Evolutionary conservation across 2,113 vertebrate species (phyloP), one percentile per base, ranked within the genome.

Genomic region (Physeter macrocephalus): DNA sequence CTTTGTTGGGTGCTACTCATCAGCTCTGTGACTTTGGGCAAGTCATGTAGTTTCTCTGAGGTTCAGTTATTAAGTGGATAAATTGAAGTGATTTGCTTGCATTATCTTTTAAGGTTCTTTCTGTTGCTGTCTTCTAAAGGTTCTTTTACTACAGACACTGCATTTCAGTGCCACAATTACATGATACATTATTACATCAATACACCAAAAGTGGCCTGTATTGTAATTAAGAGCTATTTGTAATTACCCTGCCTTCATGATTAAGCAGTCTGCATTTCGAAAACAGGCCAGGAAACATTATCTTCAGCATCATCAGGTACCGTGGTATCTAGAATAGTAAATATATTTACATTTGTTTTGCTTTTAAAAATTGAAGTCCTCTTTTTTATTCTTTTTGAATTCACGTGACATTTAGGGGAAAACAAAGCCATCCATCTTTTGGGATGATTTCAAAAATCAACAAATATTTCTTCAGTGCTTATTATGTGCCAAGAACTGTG

Each of bases 21-120:
- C 25, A 5, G 10, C 31, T 96, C 14, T 90, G 11, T 92, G 41
- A 78, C 5, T 86, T 88, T 93, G 49, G 46, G 41, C 14, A 81
- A 92, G 36, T 88, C 23, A 57, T 75, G 25, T 23, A 54, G 31
- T 92, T 93, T 84, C 12, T 92, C 59, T 97, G 43, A 17, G 10
- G 29, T 85, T 96, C 34, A 78, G 5, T 67, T 93, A 83, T 82
- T 96, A 96, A 87, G 88, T 94, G 21, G 25, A 27, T 86, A 89
- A 67, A 62, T 25, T 72, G 52, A 96, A 90, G 36, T 72, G 43
- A 71, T 82, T 84, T 57, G 0, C 23, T 81, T 94, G 41, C 27
- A 61, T 85, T 88, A 74, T 89, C 43, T 83, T 74, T 87, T 84
- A 88, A 74, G 41, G 2, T 69, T 92, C 5, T 92, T 61, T 93